These are phyloP conservation scores for Zoanthus gigantus DNA, from an alignment of 92 coral and sea anemone species.

Conservation along the genomic window DNA sequence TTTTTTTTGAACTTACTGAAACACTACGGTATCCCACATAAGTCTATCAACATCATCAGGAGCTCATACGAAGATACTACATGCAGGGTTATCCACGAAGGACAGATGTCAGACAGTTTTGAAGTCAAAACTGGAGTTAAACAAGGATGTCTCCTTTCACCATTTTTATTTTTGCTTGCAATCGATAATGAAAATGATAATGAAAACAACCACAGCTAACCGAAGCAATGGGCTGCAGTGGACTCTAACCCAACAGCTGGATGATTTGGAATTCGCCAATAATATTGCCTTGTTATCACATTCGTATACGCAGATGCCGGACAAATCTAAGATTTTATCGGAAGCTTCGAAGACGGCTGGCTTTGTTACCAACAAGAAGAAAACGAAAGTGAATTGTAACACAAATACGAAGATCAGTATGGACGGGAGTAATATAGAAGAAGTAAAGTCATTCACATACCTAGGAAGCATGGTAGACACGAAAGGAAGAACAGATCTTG, in stretches of 20 bases:
- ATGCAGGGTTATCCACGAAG: background rate
- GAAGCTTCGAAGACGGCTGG: background rate
- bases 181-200: background rate
- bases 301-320: background rate
- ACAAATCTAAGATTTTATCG: background rate
- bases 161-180: background rate
- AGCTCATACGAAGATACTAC: background rate
- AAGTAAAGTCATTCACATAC: background rate
- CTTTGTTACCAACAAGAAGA: background rate
- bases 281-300: conserved; percentile 1
- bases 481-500: conserved; percentile 27
- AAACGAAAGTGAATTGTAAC: background rate
- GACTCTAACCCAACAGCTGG: background rate
- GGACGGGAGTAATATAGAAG: background rate
- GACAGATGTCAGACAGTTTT: conserved; percentile 7
- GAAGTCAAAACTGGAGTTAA: background rate
- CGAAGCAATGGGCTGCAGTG: conserved; percentile 1
- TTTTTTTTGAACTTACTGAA: background rate
- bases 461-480: conserved; percentile 14
- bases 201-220: background rate
- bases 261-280: background rate
- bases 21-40: conserved; percentile 7
- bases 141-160: conserved; percentile 18
- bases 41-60: background rate
- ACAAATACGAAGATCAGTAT: background rate